Conservation (phyloP, 2,113 vertebrate genomes). For the Misgurnus mizolepis region DNA sequence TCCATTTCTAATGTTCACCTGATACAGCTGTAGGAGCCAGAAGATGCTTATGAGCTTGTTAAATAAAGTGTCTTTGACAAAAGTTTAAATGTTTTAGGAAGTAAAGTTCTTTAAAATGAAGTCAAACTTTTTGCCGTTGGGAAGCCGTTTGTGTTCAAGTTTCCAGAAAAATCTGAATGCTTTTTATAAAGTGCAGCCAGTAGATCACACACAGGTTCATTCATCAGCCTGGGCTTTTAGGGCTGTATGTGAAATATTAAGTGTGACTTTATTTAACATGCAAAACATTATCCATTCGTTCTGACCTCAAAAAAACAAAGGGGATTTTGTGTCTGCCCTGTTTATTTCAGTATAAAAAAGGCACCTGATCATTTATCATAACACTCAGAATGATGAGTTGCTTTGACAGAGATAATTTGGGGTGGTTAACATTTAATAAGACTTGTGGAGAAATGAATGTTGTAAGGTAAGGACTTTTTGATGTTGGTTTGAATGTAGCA, state of each 20-base stretch:
- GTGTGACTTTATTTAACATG: neutral
- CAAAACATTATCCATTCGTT: conserved; percentile 24
- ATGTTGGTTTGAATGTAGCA: neutral
- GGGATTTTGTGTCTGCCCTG: conserved; percentile 12
- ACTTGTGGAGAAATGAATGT: conserved; percentile 30
- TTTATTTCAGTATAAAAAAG: conserved; percentile 16
- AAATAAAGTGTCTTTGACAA: conserved; percentile 1
- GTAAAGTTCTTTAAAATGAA: conserved; percentile 1
- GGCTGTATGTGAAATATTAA: neutral
- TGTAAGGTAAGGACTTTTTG: conserved; percentile 40
- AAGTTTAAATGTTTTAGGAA: conserved; percentile 14
- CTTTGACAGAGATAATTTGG: neutral
- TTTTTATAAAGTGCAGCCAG: neutral
- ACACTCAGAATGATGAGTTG: neutral
- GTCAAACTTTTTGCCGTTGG: neutral
- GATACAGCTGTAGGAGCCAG: neutral
- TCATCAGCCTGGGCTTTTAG: neutral
- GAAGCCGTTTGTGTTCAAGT: neutral
- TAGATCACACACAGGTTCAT: neutral
- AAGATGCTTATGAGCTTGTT: neutral
- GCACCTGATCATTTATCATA: neutral
- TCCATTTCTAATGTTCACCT: neutral
- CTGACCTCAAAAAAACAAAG: conserved; percentile 3
- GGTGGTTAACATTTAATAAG: neutral
- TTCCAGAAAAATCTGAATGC: conserved; percentile 6